Evolutionary conservation across 2,797 vertebrate species (phyloP), one percentile per base, ranked within the genome.

Genomic region (Macrochelys suwanniensis): DNA sequence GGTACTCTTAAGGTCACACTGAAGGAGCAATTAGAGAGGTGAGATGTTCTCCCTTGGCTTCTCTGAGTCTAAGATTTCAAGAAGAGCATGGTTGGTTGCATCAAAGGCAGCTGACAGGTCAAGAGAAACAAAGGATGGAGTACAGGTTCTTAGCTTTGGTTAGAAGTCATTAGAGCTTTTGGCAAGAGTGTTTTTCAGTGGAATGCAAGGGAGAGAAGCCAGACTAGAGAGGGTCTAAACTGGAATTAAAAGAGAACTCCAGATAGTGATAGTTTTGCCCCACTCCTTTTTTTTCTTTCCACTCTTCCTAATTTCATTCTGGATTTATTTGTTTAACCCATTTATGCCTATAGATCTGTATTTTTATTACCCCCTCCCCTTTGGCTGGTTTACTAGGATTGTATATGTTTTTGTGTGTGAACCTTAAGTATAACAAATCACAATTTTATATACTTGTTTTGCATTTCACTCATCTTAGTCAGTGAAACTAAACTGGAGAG

Each of bases 401-500:
- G 31, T 65, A 31, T 59, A 65, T n/a, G 59, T 65, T 65, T 61
- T 65, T 65, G 7, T 31, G 15, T 33, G 31, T 33, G 31, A 65
- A 16, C 4, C 31, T n/a, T 65, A 33, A 65, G 31, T 65, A 65
- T 65, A 65, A 65, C 59, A 65, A n/a, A 65, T n/a, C 59, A 31
- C 51, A 80, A 89, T 21, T 28, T 82, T 93, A 76, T 28, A 90
- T 54, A 78, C 51, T 77, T 50, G n/a, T 53, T 90, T 80, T 85
- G 61, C 42, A 50, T 87, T 92, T 92, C 26, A 76, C 3, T 33
- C 54, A 74, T 26, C 33, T 94, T 23, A 0, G 0, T n/a, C 17
- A 80, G 77, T 0, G 0, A 26, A 56, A 54, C 25, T 7, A 21
- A 5, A 33, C 59, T 33, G 59, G 59, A 65, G 59, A 17, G 31